Evolutionary conservation across 2,888 invertebrate species (phyloP).

Genomic region (Diadegma fenestrale): DNA sequence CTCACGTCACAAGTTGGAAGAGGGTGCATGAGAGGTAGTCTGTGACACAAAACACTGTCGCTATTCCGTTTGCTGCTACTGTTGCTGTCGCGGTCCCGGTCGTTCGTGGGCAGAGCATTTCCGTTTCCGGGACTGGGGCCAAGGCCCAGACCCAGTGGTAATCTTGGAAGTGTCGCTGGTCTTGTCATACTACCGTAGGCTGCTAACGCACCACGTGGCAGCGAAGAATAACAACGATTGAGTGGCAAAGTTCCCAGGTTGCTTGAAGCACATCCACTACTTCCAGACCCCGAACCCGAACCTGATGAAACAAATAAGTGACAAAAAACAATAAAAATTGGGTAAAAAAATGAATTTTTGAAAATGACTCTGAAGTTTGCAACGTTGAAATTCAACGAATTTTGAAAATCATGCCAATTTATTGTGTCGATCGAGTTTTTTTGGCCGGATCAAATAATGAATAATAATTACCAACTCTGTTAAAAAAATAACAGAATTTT

Average conservation of each 20-base stretch:
- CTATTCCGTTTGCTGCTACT: constrained; percentile 86
- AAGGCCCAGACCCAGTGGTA: constrained; percentile 84
- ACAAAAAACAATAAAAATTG: neutral
- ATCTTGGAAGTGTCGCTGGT: constrained; percentile 85
- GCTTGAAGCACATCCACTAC: constrained; percentile 84
- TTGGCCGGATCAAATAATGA: no score
- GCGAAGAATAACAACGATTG: constrained; percentile 85
- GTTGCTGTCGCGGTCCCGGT: constrained; percentile 78
- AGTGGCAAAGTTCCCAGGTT: constrained; percentile 80
- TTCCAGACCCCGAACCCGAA: constrained; percentile 85
- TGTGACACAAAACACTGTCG: constrained; percentile 86
- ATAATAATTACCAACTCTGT: no score
- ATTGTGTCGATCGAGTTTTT: no score
- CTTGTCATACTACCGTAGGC: constrained; percentile 85
- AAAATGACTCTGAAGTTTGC: no score
- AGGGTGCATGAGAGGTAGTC: constrained; percentile 85
- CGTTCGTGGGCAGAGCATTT: constrained; percentile 76
- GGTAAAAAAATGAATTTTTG: no score
- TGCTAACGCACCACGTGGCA: constrained; percentile 85
- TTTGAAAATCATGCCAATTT: no score
- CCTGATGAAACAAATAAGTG: constrained; percentile 71
- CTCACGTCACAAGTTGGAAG: constrained; percentile 85
- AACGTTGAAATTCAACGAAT: no score
- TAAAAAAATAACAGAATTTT: no score
- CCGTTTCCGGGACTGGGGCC: constrained; percentile 78